Conservation (phyloP, 2,113 vertebrate genomes). For the Sisor rabdophorus region DNA sequence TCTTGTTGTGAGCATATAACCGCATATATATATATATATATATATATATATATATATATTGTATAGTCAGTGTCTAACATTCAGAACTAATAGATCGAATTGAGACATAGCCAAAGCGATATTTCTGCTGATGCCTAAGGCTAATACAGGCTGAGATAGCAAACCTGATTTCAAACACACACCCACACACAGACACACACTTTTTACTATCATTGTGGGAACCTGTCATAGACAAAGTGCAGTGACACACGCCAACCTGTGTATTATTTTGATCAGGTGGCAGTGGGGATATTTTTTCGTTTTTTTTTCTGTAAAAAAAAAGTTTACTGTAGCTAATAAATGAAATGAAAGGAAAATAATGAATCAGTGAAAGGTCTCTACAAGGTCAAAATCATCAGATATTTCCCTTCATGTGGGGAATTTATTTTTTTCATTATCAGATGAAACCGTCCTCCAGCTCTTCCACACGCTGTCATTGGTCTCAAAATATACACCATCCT, state of each 20-base stretch:
- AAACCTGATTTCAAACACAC: constrained; percentile 11
- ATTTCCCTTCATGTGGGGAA: too few species aligned
- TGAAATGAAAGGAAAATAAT: too few species aligned
- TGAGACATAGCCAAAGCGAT: neutral
- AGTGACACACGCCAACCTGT: neutral
- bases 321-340: too few species aligned
- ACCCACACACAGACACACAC: too few species aligned
- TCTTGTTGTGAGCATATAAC: too few species aligned
- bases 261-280: neutral
- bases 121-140: constrained; percentile 5
- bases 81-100: neutral
- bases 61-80: neutral
- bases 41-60: neutral
- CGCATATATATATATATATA: neutral
- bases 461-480: too few species aligned
- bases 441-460: too few species aligned
- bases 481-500: neutral
- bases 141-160: constrained; percentile 11
- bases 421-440: too few species aligned
- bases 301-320: neutral
- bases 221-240: neutral
- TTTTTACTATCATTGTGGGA: neutral
- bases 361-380: too few species aligned
- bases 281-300: neutral
- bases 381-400: too few species aligned